phyloP scores from a whole-genome alignment of 2,113 vertebrate genomes.

The Chloropsis cyanopogon region DNA sequence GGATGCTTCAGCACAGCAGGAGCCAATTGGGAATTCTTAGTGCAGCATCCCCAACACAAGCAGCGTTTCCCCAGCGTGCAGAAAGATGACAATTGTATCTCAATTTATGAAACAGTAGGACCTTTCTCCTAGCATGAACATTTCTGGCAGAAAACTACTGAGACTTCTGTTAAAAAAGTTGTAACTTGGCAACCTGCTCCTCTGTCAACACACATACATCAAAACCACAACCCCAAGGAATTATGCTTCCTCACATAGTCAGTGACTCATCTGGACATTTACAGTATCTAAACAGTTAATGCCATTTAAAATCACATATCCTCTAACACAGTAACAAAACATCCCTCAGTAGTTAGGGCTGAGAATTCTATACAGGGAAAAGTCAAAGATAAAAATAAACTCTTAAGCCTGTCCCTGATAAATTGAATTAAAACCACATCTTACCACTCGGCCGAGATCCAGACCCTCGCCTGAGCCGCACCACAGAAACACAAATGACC shows the following conservation, averaged over 20 bases:
- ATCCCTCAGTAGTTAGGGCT: not conserved
- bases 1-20: not conserved
- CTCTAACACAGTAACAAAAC: not conserved
- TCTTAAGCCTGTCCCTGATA: not conserved
- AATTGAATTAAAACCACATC: conserved; percentile 42
- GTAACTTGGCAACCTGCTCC: not conserved
- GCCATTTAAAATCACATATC: not conserved
- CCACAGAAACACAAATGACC: conserved; percentile 98
- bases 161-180: not conserved
- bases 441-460: conserved; percentile 96
- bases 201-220: not conserved
- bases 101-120: not conserved
- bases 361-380: not conserved
- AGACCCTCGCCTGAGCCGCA: conserved; percentile 96
- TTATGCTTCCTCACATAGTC: not conserved
- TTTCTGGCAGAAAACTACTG: not conserved
- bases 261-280: not conserved
- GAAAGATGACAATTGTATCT: not conserved
- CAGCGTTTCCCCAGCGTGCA: not conserved
- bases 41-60: not conserved
- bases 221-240: not conserved
- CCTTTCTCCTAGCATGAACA: not conserved
- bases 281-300: not conserved
- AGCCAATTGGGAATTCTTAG: not conserved
- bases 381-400: conserved; percentile 6